These are phyloP conservation scores for Mantis religiosa DNA, from an alignment of 2,888 invertebrate species.

Conservation along the genomic window DNA sequence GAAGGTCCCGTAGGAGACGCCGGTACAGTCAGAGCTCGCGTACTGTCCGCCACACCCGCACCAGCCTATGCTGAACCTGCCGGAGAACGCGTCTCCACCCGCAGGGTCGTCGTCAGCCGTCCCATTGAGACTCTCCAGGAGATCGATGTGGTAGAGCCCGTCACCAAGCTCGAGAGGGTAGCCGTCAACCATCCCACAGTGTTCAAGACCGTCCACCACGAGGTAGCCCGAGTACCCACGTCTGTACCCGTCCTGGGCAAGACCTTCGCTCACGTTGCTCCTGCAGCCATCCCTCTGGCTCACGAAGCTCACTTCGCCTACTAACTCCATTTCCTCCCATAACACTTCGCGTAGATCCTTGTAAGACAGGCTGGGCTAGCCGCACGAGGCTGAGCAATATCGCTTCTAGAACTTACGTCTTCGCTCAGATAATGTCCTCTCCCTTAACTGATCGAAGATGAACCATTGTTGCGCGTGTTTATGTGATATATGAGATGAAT, in stretches of 20 bases:
- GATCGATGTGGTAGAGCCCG: conserved; percentile 54
- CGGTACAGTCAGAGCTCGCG: conserved; percentile 50
- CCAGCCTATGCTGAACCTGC: conserved; percentile 49
- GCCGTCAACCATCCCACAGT: conserved; percentile 54
- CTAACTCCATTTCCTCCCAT: neutral
- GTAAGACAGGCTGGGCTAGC: neutral
- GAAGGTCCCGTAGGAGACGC: conserved; percentile 45
- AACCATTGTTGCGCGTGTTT: neutral
- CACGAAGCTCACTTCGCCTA: conserved; percentile 28
- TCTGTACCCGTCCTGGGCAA: conserved; percentile 45
- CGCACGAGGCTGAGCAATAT: neutral
- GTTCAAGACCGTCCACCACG: conserved; percentile 48
- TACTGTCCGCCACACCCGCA: conserved; percentile 55
- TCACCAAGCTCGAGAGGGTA: conserved; percentile 54
- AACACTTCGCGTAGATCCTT: neutral
- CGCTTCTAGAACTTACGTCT: neutral
- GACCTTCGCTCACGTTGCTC: conserved; percentile 38
- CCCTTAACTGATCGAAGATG: neutral
- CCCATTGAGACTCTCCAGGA: conserved; percentile 57
- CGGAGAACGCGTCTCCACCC: conserved; percentile 55
- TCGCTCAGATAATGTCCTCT: neutral
- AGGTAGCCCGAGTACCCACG: conserved; percentile 46
- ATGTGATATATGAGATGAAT: neutral
- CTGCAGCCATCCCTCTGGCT: conserved; percentile 39
- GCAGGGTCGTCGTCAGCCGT: conserved; percentile 57